Percentiles rank a stretch among this genome's conserved stretches.
Conservation (phyloP, 1,140 invertebrate species). For the Heliconius himera region DNA sequence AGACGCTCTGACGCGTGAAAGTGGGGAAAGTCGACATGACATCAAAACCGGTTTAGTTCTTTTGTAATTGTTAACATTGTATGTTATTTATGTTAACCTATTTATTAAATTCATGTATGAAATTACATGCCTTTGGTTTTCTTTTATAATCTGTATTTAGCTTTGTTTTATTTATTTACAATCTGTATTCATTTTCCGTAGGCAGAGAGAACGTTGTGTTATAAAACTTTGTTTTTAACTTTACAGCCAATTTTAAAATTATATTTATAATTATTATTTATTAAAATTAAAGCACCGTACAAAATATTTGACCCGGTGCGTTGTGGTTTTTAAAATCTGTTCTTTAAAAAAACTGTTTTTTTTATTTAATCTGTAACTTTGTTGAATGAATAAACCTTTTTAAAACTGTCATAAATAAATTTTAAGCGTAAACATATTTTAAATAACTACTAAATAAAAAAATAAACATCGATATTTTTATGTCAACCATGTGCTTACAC, state of each 20-base stretch:
- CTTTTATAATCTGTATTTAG: not conserved
- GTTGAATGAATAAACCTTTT: not conserved
- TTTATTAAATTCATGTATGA: not conserved
- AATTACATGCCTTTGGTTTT: constrained; percentile 2
- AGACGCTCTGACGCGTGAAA: constrained; percentile 61
- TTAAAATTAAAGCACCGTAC: not conserved
- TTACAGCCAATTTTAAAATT: not conserved
- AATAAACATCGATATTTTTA: not conserved
- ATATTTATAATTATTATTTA: not conserved
- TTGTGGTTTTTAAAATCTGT: too few species aligned
- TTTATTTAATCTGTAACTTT: not conserved
- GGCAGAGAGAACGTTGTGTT: not conserved
- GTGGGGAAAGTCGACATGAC: constrained; percentile 63
- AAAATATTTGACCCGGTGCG: too few species aligned
- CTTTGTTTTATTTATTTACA: not conserved
- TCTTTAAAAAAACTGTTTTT: not conserved
- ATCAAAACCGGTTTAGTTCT: constrained; percentile 57
- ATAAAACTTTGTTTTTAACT: not conserved
- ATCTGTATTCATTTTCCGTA: not conserved
- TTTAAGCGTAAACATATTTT: too few species aligned
- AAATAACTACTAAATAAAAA: not conserved
- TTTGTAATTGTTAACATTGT: constrained; percentile 49
- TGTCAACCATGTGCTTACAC: constrained; percentile 59
- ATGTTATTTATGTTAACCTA: constrained; percentile 27
- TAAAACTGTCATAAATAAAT: not conserved